Evolutionary conservation across 2,113 vertebrate genomes (phyloP), one percentile per base, ranked within the genome.

Genomic region (Poeciliopsis turrubarensis): DNA sequence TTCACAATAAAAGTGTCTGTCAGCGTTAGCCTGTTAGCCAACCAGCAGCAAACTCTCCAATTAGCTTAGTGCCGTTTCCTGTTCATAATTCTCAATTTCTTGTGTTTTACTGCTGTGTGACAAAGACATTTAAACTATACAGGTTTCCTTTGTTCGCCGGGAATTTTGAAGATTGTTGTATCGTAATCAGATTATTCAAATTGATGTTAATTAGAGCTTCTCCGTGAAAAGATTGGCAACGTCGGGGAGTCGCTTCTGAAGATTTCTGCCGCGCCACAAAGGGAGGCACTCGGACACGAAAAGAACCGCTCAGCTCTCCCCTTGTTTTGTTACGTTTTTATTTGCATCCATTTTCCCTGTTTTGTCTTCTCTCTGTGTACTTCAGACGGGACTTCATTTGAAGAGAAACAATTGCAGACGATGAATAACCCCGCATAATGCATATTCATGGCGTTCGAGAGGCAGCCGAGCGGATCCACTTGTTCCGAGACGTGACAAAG

Each of bases 111-210:
- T 34, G 69, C 31, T 15, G 15, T 1, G 68, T 71, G 67, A 86
- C 62, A 86, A 88, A 83, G 76, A 68, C 65, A 66, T 19, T 65
- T 67, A 60, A 14, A 67, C 57, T 62, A 60, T 57, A 73, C 60
- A 73, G 72, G 65, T 61, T 73, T 29, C 60, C 70, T 79, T 79
- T 41, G 70, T 86, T 1, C 37, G 27, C 60, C 7, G 47, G 63
- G 51, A 63, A 71, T 68, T 79, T 70, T 25, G 9, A 70, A 74
- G 54, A 70, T 66, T 32, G 68, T 60, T 60, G 66, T 51, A 62
- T 70, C 77, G 68, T 87, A 90, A 91, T 90, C 90, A 72, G 88
- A 91, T 93, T 91, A 92, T 92, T 93, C 90, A 91, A 90, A 92
- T 85, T 19, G 65, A 93, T 92, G 92, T 85, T 93, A 93, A 93